phyloP scores from a whole-genome alignment of 2,113 vertebrate genomes.

The Rhabdornis inornatus region DNA sequence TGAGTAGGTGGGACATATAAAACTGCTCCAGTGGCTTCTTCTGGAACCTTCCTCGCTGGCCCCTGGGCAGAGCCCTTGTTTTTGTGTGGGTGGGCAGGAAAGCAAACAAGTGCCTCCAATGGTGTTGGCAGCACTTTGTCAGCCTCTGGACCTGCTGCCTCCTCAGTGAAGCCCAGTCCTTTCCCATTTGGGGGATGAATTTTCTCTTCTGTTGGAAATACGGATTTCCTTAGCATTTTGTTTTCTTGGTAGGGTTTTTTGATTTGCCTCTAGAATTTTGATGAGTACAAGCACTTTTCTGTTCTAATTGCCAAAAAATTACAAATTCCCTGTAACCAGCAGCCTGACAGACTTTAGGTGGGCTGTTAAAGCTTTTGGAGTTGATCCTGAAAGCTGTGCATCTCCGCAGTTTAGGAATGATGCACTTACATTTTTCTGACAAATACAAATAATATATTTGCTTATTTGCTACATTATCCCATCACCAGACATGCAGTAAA shows the following conservation, averaged over 20 bases:
- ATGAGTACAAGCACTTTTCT: background rate
- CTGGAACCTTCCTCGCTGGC: background rate
- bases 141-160: background rate
- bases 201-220: background rate
- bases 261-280: background rate
- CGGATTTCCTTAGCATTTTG: background rate
- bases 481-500: background rate
- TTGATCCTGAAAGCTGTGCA: background rate
- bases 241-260: background rate
- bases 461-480: background rate
- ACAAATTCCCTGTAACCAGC: background rate
- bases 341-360: slow-evolving; percentile 57
- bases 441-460: background rate
- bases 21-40: background rate
- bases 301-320: slow-evolving; percentile 37
- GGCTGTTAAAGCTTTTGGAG: slow-evolving; percentile 34
- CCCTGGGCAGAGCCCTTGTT: background rate
- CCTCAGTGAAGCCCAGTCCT: background rate
- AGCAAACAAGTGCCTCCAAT: background rate
- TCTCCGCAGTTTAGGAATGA: background rate
- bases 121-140: background rate
- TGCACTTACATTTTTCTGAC: background rate
- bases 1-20: background rate
- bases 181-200: background rate
- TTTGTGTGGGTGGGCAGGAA: background rate